phyloP scores from a whole-genome alignment of 2,888 invertebrate species.

The Atherix ibis region DNA sequence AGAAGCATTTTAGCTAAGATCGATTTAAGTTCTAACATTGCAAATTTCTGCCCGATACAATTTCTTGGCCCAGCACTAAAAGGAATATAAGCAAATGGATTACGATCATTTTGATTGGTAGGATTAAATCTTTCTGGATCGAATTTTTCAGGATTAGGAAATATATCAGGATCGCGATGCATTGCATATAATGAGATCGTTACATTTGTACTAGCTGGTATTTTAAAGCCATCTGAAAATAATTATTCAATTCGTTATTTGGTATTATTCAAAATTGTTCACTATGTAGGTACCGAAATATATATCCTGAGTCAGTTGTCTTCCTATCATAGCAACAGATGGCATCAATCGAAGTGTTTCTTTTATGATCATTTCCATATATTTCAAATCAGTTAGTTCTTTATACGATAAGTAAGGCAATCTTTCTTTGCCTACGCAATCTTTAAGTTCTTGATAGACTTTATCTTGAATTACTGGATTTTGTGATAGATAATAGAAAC shows the following conservation, averaged over 20 bases:
- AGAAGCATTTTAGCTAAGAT: conserved; percentile 3
- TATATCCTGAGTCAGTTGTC: conserved; percentile 2
- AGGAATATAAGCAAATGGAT: conserved; percentile 5
- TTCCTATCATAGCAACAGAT: conserved; percentile 18
- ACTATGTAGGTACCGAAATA: conserved; percentile 5
- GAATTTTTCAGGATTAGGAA: conserved; percentile 5
- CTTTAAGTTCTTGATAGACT: conserved; percentile 23
- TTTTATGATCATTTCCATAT: conserved; percentile 26
- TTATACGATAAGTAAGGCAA: conserved; percentile 17
- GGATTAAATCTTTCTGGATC: conserved; percentile 4
- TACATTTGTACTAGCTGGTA: conserved; percentile 2
- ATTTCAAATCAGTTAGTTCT: conserved; percentile 23
- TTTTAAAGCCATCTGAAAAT: background rate
- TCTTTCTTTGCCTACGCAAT: conserved; percentile 15
- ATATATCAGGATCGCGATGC: conserved; percentile 3
- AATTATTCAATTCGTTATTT: background rate
- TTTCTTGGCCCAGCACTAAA: conserved; percentile 6
- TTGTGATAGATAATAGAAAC: conserved; percentile 7
- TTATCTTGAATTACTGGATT: conserved; percentile 17
- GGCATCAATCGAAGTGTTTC: conserved; percentile 26
- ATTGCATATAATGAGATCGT: conserved; percentile 2
- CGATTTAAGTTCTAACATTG: conserved; percentile 4
- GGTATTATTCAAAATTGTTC: too few relatives aligned
- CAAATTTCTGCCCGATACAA: conserved; percentile 7
- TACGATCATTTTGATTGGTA: background rate